These are phyloP conservation scores for Phaedon cochleariae DNA, from an alignment of 2,888 invertebrate genomes.

Conservation along the genomic window DNA sequence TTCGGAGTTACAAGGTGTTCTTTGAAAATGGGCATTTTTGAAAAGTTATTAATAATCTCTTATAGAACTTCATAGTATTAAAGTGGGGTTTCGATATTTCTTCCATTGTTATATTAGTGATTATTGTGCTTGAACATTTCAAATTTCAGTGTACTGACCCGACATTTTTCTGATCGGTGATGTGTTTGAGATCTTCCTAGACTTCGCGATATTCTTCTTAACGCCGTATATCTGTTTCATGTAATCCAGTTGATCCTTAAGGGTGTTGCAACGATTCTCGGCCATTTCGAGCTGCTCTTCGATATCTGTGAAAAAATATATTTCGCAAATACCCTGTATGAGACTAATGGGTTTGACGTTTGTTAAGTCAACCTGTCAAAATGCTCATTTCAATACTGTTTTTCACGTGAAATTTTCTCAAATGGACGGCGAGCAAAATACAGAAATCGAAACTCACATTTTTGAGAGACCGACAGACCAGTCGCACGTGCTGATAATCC, in stretches of 20 bases:
- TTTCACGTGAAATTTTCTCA: conserved; percentile 26
- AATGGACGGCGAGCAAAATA: conserved; percentile 30
- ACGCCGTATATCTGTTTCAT: conserved; percentile 59
- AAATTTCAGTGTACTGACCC: conserved; percentile 26
- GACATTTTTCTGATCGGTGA: conserved; percentile 18
- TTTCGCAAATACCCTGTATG: background rate
- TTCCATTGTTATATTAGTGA: too few species aligned
- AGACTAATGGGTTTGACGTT: background rate
- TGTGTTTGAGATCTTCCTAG: conserved; percentile 37
- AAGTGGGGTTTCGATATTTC: too few species aligned
- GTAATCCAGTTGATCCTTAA: conserved; percentile 61
- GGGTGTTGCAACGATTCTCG: conserved; percentile 59
- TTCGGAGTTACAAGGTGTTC: too few species aligned
- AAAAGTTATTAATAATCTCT: too few species aligned
- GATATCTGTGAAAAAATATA: conserved; percentile 53
- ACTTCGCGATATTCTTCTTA: conserved; percentile 23
- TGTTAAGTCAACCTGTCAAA: conserved; percentile 16
- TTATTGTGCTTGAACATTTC: too few species aligned
- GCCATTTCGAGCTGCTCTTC: conserved; percentile 61
- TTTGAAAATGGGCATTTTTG: too few species aligned
- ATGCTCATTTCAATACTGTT: conserved; percentile 23
- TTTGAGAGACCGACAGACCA: conserved; percentile 11
- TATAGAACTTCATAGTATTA: too few species aligned
- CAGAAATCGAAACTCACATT: conserved; percentile 13
- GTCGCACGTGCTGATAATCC: conserved; percentile 52